Evolutionary conservation across 1,140 invertebrate genomes (phyloP), one percentile per base, ranked within the genome.

Genomic region (Vanessa tameamea): DNA sequence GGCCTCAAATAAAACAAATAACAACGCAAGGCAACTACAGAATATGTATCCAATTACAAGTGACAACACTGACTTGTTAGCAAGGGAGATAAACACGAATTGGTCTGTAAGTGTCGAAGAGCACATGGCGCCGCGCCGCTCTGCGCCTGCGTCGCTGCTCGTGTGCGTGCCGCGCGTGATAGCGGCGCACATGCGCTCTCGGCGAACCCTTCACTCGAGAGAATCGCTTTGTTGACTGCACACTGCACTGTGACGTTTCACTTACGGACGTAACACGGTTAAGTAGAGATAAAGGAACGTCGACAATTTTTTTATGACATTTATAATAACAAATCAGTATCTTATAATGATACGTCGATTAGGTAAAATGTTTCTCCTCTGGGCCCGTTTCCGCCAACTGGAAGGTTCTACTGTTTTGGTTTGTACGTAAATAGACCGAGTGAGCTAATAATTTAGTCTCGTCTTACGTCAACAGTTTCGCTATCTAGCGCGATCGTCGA

Each of bases 401-500:
- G 55, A 31, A 12, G 15, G 57, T 15, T 0, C 31, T 2, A 0
- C 31, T 57, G 12, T 13, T 57, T 57, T 8, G 47, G 16, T 12
- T 15, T 9, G 2, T 37, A 20, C 64, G 64, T 53, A 51, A 66
- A 66, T 31, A 50, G 64, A 51, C 3, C 51, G 13, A 70, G 61
- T n/a, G 12, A 14, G 48, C 47, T 50, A 64, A 71, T 64, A 71
- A 71, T 64, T 71, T 43, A 64, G 47, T 23, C 16, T 53, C 14
- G 31, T 61, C 47, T 64, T 71, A 53, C 69, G 69, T 71, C 69
- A 71, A 53, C 50, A 31, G 59, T 64, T 71, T 55, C 69, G 50
- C 69, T 71, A 71, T 71, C 69, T 71, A 43, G 69, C 69, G 69
- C 69, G 69, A 71, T 55, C 69, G 61, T 71, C 48, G 47, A 71